Evolutionary conservation across 2,888 invertebrate genomes (phyloP).

Genomic region (Leptopterna dolabrata): DNA sequence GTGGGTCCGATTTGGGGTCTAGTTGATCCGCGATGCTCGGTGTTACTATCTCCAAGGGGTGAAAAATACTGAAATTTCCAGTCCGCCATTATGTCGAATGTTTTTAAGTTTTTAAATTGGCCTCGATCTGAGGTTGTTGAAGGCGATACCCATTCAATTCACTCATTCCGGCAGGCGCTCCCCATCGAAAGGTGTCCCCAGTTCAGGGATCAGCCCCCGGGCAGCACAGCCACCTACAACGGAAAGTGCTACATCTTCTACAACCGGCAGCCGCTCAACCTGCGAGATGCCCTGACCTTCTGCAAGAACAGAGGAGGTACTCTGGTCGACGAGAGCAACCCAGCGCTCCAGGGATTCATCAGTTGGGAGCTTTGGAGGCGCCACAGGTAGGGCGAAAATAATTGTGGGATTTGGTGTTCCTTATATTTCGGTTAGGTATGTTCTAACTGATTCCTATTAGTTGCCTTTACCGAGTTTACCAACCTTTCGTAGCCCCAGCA

Average conservation of each 20-base stretch:
- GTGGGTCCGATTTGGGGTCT: too few species aligned
- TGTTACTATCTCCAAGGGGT: too few species aligned
- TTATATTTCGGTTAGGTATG: background rate
- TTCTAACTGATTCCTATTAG: background rate
- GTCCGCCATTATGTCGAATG: too few species aligned
- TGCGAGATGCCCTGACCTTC: conserved; percentile 82
- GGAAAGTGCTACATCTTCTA: conserved; percentile 96
- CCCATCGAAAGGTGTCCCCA: conserved; percentile 93
- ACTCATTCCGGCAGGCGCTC: conserved; percentile 72
- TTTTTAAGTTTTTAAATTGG: too few species aligned
- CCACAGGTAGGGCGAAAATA: conserved; percentile 74
- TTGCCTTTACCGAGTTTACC: background rate
- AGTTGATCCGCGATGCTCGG: too few species aligned
- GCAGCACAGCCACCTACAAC: conserved; percentile 92
- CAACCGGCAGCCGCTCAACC: conserved; percentile 83
- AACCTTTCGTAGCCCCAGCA: too few species aligned
- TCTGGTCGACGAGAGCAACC: conserved; percentile 91
- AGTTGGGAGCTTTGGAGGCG: conserved; percentile 94
- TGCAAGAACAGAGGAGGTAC: conserved; percentile 86
- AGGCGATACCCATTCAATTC: too few species aligned
- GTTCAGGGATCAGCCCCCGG: conserved; percentile 92
- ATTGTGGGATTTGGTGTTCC: background rate
- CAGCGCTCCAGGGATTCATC: conserved; percentile 92
- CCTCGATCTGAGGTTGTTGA: too few species aligned
- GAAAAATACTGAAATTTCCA: too few species aligned